Base-by-base conservation (phyloP, 2,888 invertebrate genomes). In the Synanthedon formicaeformis region DNA sequence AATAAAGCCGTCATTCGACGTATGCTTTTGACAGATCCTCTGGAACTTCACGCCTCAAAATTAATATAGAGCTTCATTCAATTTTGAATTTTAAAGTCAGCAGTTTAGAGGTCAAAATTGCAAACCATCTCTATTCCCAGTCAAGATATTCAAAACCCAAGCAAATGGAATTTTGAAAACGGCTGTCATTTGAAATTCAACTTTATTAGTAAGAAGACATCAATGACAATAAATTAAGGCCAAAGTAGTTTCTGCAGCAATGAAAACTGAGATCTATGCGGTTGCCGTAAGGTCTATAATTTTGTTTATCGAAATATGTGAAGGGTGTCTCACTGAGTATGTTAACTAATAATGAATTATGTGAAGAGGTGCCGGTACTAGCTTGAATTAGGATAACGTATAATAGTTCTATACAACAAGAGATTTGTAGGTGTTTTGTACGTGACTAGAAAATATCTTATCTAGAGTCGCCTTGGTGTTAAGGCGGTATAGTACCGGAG, bases 11-110 rank as follows among this genome's bases (percentile, higher is more conserved):
- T 57, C 56, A 56, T 57, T 58, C 58, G 62, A 62, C 61, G 67
- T 66, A 67, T 69, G 69, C 67, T 63, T 73, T 66, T 73, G 75
- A 74, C 75, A 73, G 71, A 65, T 61, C 63, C 67, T 61, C 62
- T 62, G 64, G 71, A 71, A 69, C 64, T 57, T 56, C 56, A 57
- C 55, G 62, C 55, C n/a, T 59, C 45, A 54, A 62, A 63, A 59
- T 56, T 57, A 53, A 55, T 45, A 41, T n/a, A 40, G 13, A 10
- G 52, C 40, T 27, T 12, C 54, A 52, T 45, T 57, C 48, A 5
- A 45, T 45, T 45, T 45, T 14, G 14, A 5, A 14, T 4, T 45
- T 45, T 45, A 45, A 45, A 2, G 6, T 14, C 14, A 45, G 1
- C 13, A 12, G 1, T 4, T 34, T 45, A 45, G 45, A 14, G 45